A percentile compares a stretch with the other conserved stretches of the same genome.
phyloP scores from a whole-genome alignment of 2,888 invertebrate species.

The Pterostichus madidus region DNA sequence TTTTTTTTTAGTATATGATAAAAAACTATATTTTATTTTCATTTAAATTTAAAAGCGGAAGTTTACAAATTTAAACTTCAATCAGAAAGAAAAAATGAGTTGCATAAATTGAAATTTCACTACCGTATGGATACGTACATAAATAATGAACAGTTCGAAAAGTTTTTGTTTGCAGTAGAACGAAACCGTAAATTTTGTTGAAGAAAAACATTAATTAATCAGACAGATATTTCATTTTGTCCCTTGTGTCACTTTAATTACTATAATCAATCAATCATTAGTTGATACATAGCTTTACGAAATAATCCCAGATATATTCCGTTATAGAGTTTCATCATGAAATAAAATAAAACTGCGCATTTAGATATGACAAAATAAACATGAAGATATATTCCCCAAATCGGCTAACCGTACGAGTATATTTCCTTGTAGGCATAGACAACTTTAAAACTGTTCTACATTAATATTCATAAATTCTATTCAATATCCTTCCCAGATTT shows the following conservation, averaged over 20 bases:
- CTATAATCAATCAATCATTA: constrained; percentile 49
- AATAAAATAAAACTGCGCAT: constrained; percentile 33
- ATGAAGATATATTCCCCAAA: constrained; percentile 27
- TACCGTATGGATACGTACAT: too few relatives aligned
- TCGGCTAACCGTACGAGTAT: constrained; percentile 11
- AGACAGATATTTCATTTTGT: constrained; percentile 30
- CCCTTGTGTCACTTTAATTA: constrained; percentile 51
- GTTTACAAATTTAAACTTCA: too few relatives aligned
- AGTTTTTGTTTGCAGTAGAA: constrained; percentile 13
- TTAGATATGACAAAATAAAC: constrained; percentile 33
- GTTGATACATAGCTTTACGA: constrained; percentile 37
- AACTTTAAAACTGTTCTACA: neutral
- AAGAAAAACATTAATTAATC: constrained; percentile 47
- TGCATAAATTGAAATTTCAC: too few relatives aligned
- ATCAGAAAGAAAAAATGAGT: neutral
- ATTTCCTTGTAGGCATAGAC: constrained; percentile 3
- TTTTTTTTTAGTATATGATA: too few relatives aligned
- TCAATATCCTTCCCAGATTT: constrained; percentile 9
- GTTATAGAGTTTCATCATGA: constrained; percentile 24
- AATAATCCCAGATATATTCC: constrained; percentile 44
- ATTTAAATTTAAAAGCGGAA: too few relatives aligned
- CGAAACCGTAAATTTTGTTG: constrained; percentile 13
- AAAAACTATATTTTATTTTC: too few relatives aligned
- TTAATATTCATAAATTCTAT: constrained; percentile 23
- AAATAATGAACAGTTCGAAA: neutral